Base-by-base conservation (phyloP, 1,140 invertebrate species). In the Cherax destructor region DNA sequence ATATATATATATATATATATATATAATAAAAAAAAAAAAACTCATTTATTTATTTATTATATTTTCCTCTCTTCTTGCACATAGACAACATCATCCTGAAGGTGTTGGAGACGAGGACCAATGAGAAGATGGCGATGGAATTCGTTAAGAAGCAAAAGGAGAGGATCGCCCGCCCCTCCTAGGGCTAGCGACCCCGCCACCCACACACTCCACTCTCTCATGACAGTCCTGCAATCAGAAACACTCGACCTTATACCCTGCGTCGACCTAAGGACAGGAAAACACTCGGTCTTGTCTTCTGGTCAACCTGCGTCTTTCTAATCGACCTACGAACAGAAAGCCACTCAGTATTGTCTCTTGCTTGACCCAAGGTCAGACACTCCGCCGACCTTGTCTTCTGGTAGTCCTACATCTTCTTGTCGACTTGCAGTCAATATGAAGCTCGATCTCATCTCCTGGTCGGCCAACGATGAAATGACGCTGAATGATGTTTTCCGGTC, bases 81-180 rank as follows among this genome's bases (percentile, higher is more conserved):
- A 50, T 93, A 96, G 95, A 95, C 87, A 94, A 95, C 91, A 94
- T 94, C 79, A 95, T 95, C 80, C 92, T 96, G 88, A 94, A 94
- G 77, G 95, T 95, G 24, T 92, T 96, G 61, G 94, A 94, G 79
- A 94, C 94, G 47, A 93, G 96, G 81, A 94, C 94, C 13, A 95
- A 95, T 94, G 96, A 96, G 93, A 95, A 95, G 93, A 94, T 95
- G 76, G 96, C 96, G 76, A 95, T 95, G 91, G 96, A 96, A 50
- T 96, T 96, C 94, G 95, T 95, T 50, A 94, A 94, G 92, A 94
- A 94, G 56, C 94, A 94, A 91, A 94, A 94, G 72, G 91, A 93
- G 69, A 86, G 92, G n/a, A 93, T 92, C 41, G 83, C 92, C 77
- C 88, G 91, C 41, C 92, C 79, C 6, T 80, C 86, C 18, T 92